Evolutionary conservation across 2,113 vertebrate species (phyloP), one percentile per base, ranked within the genome.

Genomic region (Neolamprologus longior): DNA sequence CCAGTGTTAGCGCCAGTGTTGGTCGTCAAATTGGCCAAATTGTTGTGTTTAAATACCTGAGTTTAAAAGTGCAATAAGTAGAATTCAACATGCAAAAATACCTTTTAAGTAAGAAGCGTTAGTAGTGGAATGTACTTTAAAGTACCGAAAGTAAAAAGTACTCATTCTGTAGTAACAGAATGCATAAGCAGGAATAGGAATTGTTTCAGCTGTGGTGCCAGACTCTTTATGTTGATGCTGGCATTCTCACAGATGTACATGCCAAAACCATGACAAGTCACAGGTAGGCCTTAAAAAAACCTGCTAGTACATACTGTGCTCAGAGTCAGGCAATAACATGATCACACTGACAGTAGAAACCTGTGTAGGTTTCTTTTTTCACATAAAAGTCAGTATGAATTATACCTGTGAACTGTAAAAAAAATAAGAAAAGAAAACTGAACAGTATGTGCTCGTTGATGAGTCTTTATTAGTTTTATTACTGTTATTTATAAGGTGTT

Each of bases 181-280:
- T 40, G 35, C 63, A 21, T 40, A 6, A 42, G 3, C 14, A 15
- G 66, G 5, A 73, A 73, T 1, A 73, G n/a, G 35, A 42, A 42
- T 71, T 1, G 37, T 42, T 71, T 40, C n/a, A 71, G 37, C 2
- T 0, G n/a, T 0, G 37, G 13, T 6, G 37, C 21, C 37, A 73
- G 8, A 45, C 66, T 10, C 66, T 42, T 42, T 73, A 47, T 1
- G 42, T 28, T 7, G 3, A 11, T 17, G 40, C 14, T 76, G 40
- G 14, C 0, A 76, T 76, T 7, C 68, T 73, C 21, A 5, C 14
- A 47, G 68, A 47, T 28, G 21, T 24, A 73, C 21, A 47, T 73
- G 0, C 0, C 68, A 73, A 47, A 45, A 47, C 68, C 9, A 45
- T 73, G 14, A 47, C 68, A 26, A 73, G 68, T 73, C 37, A 45